phyloP scores from a whole-genome alignment of 2,797 vertebrate genomes.

The Poeciliopsis infans region DNA sequence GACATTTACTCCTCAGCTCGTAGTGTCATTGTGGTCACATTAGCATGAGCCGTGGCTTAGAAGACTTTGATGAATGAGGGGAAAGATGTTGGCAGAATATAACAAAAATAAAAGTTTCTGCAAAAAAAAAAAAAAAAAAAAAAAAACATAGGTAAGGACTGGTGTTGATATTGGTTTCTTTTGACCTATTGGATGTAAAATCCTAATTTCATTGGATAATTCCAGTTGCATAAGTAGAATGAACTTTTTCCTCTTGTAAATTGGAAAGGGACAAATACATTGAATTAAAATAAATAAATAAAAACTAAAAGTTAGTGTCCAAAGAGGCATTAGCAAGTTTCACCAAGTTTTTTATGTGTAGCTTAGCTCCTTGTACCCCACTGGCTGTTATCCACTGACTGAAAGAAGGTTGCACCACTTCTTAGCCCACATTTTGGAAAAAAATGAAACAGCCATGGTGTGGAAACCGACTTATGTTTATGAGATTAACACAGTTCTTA shows the following conservation, averaged over 20 bases:
- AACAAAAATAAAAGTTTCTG: not conserved
- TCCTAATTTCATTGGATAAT: not conserved
- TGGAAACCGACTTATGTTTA: not conserved
- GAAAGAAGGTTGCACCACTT: not conserved
- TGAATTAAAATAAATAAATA: not conserved
- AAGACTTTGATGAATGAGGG: conserved; percentile 36
- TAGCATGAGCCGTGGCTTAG: conserved; percentile 41
- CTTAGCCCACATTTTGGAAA: not conserved
- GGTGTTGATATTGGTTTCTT: not conserved
- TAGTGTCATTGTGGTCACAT: conserved; percentile 70
- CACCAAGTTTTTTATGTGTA: not conserved
- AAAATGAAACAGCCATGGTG: not conserved
- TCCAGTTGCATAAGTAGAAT: not conserved
- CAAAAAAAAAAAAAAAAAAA: too few relatives aligned
- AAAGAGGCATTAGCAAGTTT: not conserved
- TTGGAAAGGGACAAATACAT: not conserved
- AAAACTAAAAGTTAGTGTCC: not conserved
- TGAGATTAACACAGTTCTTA: not conserved
- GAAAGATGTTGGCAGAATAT: conserved; percentile 25
- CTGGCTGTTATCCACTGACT: not conserved
- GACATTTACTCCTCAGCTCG: conserved; percentile 53
- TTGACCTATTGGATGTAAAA: not conserved
- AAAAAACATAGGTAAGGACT: not conserved
- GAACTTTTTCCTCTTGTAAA: not conserved
- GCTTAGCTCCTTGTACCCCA: not conserved